Conservation (phyloP, 2,797 vertebrate species). For the Cheirogaleus major region DNA sequence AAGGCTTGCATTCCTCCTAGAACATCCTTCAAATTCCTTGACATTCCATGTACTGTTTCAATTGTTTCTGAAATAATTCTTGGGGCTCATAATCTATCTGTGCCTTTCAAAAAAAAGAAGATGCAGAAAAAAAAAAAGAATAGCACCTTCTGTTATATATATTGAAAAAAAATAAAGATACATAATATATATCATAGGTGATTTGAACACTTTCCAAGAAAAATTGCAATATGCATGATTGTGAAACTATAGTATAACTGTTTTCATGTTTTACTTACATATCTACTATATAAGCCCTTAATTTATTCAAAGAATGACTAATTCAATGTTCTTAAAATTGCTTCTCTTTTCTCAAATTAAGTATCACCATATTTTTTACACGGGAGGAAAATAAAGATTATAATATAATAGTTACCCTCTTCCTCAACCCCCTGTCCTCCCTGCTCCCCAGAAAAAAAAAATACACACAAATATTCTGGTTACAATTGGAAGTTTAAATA, state of each 20-base stretch:
- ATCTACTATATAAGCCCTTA: not conserved
- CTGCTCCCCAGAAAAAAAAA: not conserved
- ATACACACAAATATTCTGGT: not conserved
- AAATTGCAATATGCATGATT: not conserved
- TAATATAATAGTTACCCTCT: not conserved
- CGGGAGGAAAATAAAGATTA: not conserved
- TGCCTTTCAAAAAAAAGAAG: too few species aligned
- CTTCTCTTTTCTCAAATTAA: constrained; percentile 45
- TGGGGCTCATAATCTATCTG: not conserved
- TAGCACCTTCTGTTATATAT: too few species aligned
- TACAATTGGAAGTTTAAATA: not conserved
- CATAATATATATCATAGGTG: not conserved
- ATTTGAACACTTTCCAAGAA: constrained; percentile 29
- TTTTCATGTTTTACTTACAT: constrained; percentile 16
- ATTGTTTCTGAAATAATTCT: constrained; percentile 60
- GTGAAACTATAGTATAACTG: not conserved
- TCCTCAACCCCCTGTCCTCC: not conserved
- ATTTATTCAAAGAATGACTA: constrained; percentile 33
- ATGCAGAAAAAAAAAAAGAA: too few species aligned
- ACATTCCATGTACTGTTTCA: constrained; percentile 38
- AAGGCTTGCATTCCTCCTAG: constrained; percentile 8
- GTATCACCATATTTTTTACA: constrained; percentile 4
- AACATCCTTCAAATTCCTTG: constrained; percentile 40
- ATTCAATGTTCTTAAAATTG: constrained; percentile 43
- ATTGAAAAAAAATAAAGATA: too few species aligned